These are phyloP conservation scores for Thomomys bottae DNA, from an alignment of 2,113 vertebrate genomes.

Conservation along the genomic window DNA sequence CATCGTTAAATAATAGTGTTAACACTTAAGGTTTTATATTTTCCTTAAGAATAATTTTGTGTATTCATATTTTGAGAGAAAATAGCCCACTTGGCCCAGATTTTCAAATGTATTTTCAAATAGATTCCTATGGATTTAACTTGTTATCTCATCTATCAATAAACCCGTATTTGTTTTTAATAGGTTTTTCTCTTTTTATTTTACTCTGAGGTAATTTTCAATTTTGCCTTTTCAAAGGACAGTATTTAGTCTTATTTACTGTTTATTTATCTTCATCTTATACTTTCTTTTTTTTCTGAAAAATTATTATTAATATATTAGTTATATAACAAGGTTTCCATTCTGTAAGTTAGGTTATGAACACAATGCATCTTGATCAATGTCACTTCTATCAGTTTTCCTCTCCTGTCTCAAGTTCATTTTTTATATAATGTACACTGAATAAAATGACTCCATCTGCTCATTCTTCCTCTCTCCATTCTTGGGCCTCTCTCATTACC, in stretches of 20 bases:
- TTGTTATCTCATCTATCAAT: not conserved
- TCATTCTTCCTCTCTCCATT: too few relatives aligned
- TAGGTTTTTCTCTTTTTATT: not conserved
- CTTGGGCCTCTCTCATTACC: too few relatives aligned
- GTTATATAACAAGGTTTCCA: too few relatives aligned
- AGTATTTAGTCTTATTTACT: not conserved
- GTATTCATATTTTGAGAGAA: constrained; percentile 14
- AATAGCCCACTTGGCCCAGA: not conserved
- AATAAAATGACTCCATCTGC: too few relatives aligned
- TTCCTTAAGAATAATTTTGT: constrained; percentile 25
- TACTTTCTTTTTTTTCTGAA: too few relatives aligned
- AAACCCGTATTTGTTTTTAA: not conserved
- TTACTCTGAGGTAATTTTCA: not conserved
- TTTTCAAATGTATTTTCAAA: constrained; percentile 10
- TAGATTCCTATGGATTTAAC: not conserved
- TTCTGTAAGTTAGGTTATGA: too few relatives aligned
- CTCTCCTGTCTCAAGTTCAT: too few relatives aligned
- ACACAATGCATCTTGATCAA: too few relatives aligned
- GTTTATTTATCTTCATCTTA: too few relatives aligned
- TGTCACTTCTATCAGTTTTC: too few relatives aligned
- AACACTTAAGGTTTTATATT: constrained; percentile 29
- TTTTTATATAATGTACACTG: too few relatives aligned
- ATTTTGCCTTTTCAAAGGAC: constrained; percentile 18
- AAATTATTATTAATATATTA: too few relatives aligned
- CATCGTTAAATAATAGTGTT: constrained; percentile 20